Evolutionary conservation across 2,888 invertebrate species (phyloP), one percentile per base, ranked within the genome.

Genomic region (Corbicula japonica): DNA sequence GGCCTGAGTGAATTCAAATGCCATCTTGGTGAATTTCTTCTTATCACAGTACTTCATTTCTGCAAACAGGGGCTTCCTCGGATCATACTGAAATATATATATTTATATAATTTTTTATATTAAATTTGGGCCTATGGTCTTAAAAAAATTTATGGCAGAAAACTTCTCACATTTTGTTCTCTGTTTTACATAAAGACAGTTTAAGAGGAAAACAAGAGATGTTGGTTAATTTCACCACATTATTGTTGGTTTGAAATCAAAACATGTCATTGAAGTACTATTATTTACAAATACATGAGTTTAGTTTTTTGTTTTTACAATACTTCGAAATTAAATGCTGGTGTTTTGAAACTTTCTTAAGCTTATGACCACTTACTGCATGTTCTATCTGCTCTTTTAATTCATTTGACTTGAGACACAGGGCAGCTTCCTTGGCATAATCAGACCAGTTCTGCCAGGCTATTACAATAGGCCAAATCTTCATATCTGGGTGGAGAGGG

Each of bases 391-490:
- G 87, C 6, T 91, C 87, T 61, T 92, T 90, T 5, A 93, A 75
- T 1, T 90, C 89, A 71, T 92, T 92, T 44, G 90, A 87, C 76
- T 93, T 93, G 12, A 98, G 94, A 68, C 97, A 94, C 8, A 98
- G 94, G 60, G 97, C 94, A 46, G 97, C 98, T 87, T 97, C 96
- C 91, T 96, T 97, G 41, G 97, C 95, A 93, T 97, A 97, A n/a
- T 95, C 95, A 76, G 97, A 96, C 98, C 98, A 98, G 90, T 96
- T 96, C 1, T 97, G 96, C 98, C 98, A 98, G 65, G 96, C 95
- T 0, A 96, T 94, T 0, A 96, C 96, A 0, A 94, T 91, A 86
- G 90, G 89, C 60, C 94, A 90, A 34, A 95, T 95, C 63, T 95
- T 95, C 90, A 97, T 97, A 63, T 96, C 95, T 86, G 96, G 95